A percentile compares a stretch with the other conserved stretches of the same genome.
These are phyloP conservation scores for Drosophila mimetica DNA, from an alignment of 2,888 invertebrate genomes.

Conservation along the genomic window DNA sequence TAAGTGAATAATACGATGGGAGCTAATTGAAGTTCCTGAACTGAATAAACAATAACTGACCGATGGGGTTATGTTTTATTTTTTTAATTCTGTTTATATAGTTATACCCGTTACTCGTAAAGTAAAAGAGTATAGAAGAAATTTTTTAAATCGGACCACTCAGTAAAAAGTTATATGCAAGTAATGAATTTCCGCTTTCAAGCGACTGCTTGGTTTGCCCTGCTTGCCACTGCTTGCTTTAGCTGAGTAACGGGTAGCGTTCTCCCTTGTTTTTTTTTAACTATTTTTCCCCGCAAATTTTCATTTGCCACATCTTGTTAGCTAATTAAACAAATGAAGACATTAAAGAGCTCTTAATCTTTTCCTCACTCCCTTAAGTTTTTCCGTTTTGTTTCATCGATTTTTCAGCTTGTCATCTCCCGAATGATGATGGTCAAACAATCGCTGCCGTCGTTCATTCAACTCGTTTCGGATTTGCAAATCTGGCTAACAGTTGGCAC, in stretches of 20 bases:
- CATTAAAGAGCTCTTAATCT: constrained; percentile 1
- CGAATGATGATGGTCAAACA: constrained; percentile 13
- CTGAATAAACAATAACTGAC: constrained; percentile 1
- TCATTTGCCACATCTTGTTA: not conserved
- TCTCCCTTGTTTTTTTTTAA: not conserved
- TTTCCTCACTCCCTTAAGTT: not conserved
- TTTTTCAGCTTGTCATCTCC: constrained; percentile 5
- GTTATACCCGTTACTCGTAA: no score
- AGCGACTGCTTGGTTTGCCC: no score
- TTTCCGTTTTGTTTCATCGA: not conserved
- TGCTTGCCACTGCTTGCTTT: no score
- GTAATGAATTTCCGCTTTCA: no score
- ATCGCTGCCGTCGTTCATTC: constrained; percentile 45
- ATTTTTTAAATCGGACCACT: no score
- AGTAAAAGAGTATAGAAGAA: no score
- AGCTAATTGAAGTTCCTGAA: not conserved
- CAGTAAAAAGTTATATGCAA: no score
- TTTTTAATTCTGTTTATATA: not conserved
- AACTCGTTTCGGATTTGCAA: constrained; percentile 37
- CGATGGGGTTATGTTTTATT: not conserved
- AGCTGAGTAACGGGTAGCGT: no score
- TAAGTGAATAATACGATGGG: not conserved
- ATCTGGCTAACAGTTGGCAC: constrained; percentile 17
- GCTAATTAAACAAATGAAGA: not conserved
- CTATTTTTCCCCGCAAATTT: no score